Evolutionary conservation across 2,113 vertebrate genomes (phyloP).

Genomic region (Mesembrinibis cayennensis): DNA sequence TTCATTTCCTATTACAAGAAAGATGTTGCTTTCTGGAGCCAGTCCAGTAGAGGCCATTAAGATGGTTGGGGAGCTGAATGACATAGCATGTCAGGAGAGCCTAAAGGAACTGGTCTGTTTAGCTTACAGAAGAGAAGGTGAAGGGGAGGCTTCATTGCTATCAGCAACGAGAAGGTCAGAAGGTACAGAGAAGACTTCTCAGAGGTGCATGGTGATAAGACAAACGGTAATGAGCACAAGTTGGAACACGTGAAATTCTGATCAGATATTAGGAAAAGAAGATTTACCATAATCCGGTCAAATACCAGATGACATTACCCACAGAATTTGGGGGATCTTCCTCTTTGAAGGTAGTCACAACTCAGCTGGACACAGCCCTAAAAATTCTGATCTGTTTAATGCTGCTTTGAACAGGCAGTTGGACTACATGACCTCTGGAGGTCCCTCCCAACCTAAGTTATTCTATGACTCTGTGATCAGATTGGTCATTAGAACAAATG

Average conservation of each 20-base stretch:
- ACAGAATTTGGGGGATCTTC: neutral
- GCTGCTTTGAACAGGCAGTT: neutral
- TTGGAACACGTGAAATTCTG: neutral
- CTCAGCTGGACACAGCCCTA: neutral
- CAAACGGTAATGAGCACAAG: neutral
- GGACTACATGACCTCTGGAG: neutral
- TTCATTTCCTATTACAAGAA: neutral
- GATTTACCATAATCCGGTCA: neutral
- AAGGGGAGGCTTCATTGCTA: neutral
- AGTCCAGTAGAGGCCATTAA: neutral
- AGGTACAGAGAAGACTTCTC: neutral
- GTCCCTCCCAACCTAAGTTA: neutral
- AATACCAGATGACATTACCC: rapidly evolving
- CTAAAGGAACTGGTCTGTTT: neutral
- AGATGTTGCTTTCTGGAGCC: neutral
- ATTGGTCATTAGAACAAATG: neutral
- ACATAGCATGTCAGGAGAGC: neutral
- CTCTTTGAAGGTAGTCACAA: neutral
- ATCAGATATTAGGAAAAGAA: neutral
- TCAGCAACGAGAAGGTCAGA: neutral
- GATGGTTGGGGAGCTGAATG: neutral
- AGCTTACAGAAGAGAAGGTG: neutral
- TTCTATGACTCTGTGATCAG: neutral
- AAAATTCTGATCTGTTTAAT: neutral
- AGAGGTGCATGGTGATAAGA: neutral